A percentile compares a stretch with the other conserved stretches of the same genome.
phyloP scores from a whole-genome alignment of 2,113 vertebrate species.

The Ciconia stormi region DNA sequence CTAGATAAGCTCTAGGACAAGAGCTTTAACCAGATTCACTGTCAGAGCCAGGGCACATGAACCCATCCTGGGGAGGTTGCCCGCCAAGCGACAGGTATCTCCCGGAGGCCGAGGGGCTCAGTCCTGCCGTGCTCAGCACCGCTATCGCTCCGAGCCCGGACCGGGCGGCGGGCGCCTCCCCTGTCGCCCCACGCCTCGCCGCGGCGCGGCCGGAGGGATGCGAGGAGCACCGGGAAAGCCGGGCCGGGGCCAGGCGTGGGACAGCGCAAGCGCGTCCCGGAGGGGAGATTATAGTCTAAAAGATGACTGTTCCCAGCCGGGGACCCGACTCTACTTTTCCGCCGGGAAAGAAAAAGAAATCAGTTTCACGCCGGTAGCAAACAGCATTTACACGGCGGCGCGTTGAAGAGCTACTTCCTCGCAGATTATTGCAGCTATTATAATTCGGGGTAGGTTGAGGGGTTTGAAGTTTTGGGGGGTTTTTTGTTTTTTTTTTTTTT shows the following conservation, averaged over 20 bases:
- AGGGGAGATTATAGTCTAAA: not conserved
- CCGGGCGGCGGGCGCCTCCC: rapidly evolving
- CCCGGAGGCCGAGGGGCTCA: not conserved
- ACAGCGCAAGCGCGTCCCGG: not conserved
- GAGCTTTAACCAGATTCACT: not conserved
- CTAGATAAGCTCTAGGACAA: not conserved
- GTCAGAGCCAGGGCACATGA: not conserved
- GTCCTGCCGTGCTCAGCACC: not conserved
- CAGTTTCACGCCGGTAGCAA: not conserved
- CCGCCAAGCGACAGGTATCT: not conserved
- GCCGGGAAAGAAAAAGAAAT: not conserved
- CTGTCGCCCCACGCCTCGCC: not conserved
- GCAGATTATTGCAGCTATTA: not conserved
- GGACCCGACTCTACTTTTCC: not conserved
- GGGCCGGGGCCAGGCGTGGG: too few species aligned
- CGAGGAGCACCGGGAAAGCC: not conserved
- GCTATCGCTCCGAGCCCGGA: rapidly evolving
- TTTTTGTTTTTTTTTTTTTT: not conserved
- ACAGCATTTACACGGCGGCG: not conserved
- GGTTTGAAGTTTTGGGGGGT: not conserved
- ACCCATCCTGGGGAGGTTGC: not conserved
- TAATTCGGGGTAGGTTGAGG: not conserved
- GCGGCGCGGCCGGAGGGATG: not conserved
- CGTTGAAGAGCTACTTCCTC: not conserved
- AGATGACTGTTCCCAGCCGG: not conserved